Evolutionary conservation across 2,113 vertebrate genomes (phyloP).

Genomic region (Sinocyclocheilus anophthalmus): DNA sequence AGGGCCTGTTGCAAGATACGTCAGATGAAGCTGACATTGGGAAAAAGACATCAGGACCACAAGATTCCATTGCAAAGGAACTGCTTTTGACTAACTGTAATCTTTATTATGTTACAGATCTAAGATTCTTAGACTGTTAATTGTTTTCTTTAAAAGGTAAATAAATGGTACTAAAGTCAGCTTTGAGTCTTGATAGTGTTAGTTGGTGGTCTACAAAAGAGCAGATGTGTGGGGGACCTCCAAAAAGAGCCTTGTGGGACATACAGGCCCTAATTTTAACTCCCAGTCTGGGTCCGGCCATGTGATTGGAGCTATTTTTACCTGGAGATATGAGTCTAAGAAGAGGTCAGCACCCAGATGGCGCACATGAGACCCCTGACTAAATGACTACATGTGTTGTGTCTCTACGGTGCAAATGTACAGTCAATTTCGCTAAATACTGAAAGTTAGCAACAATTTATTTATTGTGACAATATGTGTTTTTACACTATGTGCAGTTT

Average conservation of each 20-base stretch:
- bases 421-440: too few relatives aligned
- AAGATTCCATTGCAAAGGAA: background rate
- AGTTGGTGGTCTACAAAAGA: conserved; percentile 13
- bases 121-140: background rate
- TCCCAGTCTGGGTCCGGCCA: conserved; percentile 64
- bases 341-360: conserved; percentile 70
- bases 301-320: conserved; percentile 78
- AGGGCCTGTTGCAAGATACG: conserved; percentile 50
- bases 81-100: background rate
- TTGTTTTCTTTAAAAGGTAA: background rate
- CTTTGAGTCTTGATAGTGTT: background rate
- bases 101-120: background rate
- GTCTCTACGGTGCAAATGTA: background rate
- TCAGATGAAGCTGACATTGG: conserved; percentile 58
- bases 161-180: background rate
- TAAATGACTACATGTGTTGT: conserved; percentile 12
- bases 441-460: background rate
- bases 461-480: background rate
- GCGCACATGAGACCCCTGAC: conserved; percentile 65
- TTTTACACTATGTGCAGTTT: background rate
- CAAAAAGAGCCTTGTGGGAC: conserved; percentile 55
- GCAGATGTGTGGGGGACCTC: conserved; percentile 2
- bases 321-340: conserved; percentile 67
- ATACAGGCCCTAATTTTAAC: conserved; percentile 70
- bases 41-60: conserved; percentile 19